Percentiles rank a stretch among this genome's conserved stretches.
Conservation (phyloP, 2,888 invertebrate genomes). For the Limnephilus rhombicus region DNA sequence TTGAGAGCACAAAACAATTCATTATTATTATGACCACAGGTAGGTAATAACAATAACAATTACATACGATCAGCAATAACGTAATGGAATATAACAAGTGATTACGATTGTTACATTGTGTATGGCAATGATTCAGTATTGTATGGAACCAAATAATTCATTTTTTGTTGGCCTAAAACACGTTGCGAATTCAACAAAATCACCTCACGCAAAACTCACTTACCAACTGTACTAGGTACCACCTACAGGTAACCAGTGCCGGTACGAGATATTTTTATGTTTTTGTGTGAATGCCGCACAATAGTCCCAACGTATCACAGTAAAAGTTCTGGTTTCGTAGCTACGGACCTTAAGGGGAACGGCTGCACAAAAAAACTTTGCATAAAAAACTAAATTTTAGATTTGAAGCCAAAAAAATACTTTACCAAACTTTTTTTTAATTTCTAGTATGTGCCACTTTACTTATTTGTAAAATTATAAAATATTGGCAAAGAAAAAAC, state of each 20-base stretch:
- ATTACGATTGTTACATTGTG: slow-evolving; percentile 1
- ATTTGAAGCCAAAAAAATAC: no score
- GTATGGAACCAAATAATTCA: background rate
- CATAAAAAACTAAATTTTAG: no score
- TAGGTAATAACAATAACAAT: background rate
- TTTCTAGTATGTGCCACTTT: no score
- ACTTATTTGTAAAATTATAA: no score
- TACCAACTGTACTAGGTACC: background rate
- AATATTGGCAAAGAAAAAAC: no score
- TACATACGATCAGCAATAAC: background rate
- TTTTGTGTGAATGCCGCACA: background rate
- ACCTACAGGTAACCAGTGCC: background rate
- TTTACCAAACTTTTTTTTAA: no score
- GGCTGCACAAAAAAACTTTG: no score
- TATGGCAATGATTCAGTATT: background rate
- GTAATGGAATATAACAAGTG: slow-evolving; percentile 1
- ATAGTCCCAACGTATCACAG: no score
- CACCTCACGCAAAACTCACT: background rate
- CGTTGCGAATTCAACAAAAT: background rate
- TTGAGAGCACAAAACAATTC: background rate
- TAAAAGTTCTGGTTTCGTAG: no score
- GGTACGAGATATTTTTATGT: background rate
- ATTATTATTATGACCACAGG: background rate
- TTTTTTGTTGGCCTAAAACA: background rate
- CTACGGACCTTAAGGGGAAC: no score